Evolutionary conservation across 2,113 vertebrate species (phyloP).

Genomic region (Orientallactaga bullata): DNA sequence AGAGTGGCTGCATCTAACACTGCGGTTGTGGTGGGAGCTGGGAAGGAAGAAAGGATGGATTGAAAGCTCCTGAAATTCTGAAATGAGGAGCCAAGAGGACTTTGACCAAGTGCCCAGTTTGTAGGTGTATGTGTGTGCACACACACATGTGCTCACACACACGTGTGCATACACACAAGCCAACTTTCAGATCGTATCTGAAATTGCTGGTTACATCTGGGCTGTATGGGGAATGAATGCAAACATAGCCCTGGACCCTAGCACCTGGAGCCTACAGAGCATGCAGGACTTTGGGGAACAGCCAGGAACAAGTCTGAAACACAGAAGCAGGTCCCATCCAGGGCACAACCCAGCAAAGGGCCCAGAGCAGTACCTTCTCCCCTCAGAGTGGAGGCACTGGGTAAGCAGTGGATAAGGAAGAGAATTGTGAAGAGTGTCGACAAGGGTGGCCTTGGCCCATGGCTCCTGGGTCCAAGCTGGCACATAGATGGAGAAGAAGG

Average conservation of each 20-base stretch:
- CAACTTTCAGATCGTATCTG: neutral
- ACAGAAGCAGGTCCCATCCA: no score
- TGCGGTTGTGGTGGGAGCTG: accelerated
- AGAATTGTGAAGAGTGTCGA: neutral
- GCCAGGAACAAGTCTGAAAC: neutral
- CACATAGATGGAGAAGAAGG: neutral
- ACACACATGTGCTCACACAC: no score
- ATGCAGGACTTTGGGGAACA: neutral
- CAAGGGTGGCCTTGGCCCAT: neutral
- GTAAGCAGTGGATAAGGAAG: neutral
- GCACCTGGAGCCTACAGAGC: neutral
- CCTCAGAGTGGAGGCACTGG: neutral
- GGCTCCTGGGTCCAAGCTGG: neutral
- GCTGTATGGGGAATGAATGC: neutral
- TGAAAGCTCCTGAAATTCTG: neutral
- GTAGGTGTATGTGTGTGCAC: accelerated
- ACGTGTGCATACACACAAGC: neutral
- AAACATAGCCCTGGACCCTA: neutral
- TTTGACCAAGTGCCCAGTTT: neutral
- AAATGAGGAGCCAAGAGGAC: accelerated
- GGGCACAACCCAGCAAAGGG: neutral
- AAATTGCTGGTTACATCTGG: neutral
- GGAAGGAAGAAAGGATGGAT: neutral
- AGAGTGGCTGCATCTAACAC: neutral
- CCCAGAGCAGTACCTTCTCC: no score